phyloP scores from a whole-genome alignment of 2,113 vertebrate species.

The Ctenodactylus gundi region DNA sequence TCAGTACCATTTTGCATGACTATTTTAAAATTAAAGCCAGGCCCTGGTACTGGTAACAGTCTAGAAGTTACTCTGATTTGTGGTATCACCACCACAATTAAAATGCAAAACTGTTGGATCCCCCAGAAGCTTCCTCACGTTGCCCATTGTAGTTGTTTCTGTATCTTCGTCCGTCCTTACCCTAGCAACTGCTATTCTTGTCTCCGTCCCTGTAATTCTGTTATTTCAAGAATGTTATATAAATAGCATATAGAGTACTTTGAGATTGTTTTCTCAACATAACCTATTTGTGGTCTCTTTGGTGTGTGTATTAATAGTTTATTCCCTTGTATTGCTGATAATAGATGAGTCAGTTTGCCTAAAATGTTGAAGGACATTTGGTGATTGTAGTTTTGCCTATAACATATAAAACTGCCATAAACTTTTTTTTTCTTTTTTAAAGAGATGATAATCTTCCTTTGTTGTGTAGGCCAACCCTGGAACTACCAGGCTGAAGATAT shows the following conservation, averaged over 20 bases:
- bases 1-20: background rate
- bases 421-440: background rate
- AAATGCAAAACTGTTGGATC: background rate
- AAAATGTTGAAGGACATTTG: background rate
- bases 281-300: background rate
- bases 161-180: background rate
- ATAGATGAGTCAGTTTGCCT: background rate
- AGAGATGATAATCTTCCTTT: background rate
- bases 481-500: background rate
- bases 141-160: background rate
- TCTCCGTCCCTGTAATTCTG: background rate
- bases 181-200: background rate
- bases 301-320: background rate
- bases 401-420: background rate
- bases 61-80: background rate
- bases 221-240: background rate
- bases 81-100: background rate
- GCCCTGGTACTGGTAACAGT: background rate
- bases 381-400: background rate
- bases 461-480: background rate
- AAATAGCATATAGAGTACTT: background rate
- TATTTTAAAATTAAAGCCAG: background rate
- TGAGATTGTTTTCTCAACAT: background rate
- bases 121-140: background rate
- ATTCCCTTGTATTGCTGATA: background rate